These are phyloP conservation scores for Tympanoctomys barrerae DNA, from an alignment of 2,797 vertebrate species.

Conservation along the genomic window DNA sequence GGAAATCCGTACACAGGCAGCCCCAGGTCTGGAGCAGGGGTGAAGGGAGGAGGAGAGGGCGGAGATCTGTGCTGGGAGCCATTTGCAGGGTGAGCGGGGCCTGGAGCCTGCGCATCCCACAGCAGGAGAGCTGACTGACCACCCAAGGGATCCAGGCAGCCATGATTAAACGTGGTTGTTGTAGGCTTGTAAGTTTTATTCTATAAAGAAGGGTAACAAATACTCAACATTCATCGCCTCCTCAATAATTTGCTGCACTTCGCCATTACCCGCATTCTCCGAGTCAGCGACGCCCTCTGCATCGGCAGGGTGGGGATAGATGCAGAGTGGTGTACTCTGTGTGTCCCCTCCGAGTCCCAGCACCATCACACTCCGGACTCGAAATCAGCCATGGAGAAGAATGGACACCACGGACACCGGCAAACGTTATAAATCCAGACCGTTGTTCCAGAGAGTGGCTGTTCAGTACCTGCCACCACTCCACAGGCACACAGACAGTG, in stretches of 20 bases:
- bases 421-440: neutral
- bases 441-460: neutral
- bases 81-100: rapidly evolving
- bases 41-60: neutral
- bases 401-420: neutral
- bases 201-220: neutral
- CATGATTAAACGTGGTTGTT: neutral
- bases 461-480: neutral
- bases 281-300: rapidly evolving
- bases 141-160: neutral
- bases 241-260: neutral
- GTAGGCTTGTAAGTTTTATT: neutral
- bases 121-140: neutral
- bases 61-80: neutral
- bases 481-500: neutral
- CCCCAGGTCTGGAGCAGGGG: neutral
- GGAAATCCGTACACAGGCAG: neutral
- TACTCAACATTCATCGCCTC: neutral
- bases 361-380: neutral
- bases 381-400: neutral
- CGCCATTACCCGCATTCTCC: neutral
- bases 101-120: neutral
- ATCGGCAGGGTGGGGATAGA: rapidly evolving
- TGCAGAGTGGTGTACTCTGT: rapidly evolving
- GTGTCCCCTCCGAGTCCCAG: neutral